Percentiles rank a stretch among this genome's conserved stretches.
Evolutionary conservation across 2,888 invertebrate species (phyloP).

Genomic region (Prionchulus punctatus): DNA sequence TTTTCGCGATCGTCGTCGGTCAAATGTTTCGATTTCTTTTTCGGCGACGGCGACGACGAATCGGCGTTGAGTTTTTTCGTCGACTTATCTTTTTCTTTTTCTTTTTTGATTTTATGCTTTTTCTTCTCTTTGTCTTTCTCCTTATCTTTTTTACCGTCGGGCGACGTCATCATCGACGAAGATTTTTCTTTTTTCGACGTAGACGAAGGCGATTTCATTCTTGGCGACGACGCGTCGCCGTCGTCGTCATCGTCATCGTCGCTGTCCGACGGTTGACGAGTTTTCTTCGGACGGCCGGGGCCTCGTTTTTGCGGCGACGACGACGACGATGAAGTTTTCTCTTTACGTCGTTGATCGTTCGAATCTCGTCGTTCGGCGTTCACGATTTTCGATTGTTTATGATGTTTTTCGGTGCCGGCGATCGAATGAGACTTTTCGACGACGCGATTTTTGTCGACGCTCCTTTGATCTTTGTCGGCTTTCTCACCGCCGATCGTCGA

Average conservation of each 20-base stretch:
- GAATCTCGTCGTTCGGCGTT: no score
- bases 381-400: no score
- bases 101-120: constrained; percentile 7
- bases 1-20: no score
- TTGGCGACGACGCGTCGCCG: no score
- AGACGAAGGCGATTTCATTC: neutral
- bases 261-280: constrained; percentile 31
- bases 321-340: constrained; percentile 13
- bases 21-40: no score
- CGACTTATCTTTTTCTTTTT: neutral
- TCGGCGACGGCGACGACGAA: no score
- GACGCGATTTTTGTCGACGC: no score
- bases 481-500: neutral
- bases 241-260: no score
- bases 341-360: neutral
- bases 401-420: no score
- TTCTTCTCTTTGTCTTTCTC: constrained; percentile 11
- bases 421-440: no score
- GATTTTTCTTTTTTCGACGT: neutral
- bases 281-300: constrained; percentile 21
- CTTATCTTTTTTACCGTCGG: constrained; percentile 36
- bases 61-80: no score
- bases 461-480: neutral
- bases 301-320: constrained; percentile 19
- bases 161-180: no score